These are phyloP conservation scores for Pollachius pollachius DNA, from an alignment of 2,113 vertebrate genomes.

Conservation along the genomic window DNA sequence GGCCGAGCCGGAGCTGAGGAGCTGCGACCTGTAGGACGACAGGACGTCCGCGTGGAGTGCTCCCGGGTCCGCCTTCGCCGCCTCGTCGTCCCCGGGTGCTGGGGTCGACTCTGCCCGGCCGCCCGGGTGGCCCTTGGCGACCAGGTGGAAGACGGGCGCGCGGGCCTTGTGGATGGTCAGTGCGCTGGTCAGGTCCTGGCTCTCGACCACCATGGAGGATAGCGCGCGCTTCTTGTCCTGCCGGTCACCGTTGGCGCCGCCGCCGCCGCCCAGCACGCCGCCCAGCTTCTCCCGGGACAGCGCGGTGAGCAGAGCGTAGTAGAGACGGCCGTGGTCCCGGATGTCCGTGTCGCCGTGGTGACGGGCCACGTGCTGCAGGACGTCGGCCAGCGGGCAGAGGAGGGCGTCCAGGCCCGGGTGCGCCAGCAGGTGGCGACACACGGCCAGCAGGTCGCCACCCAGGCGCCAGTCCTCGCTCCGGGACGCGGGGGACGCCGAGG, in stretches of 20 bases:
- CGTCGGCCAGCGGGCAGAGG: slow-evolving; percentile 68
- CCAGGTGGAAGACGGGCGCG: slow-evolving; percentile 58
- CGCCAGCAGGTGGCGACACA: slow-evolving; percentile 77
- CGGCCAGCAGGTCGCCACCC: slow-evolving; percentile 74
- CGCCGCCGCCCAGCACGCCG: slow-evolving; percentile 58
- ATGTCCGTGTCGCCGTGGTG: slow-evolving; percentile 79
- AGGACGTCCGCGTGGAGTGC: neutral
- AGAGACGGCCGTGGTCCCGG: slow-evolving; percentile 82
- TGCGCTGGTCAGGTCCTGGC: slow-evolving; percentile 70
- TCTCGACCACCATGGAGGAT: slow-evolving; percentile 78
- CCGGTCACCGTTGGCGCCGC: slow-evolving; percentile 46
- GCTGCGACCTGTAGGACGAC: slow-evolving; percentile 63
- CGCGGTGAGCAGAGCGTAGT: slow-evolving; percentile 83
- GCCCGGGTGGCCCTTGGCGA: neutral
- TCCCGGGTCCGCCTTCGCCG: neutral
- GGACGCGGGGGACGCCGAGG: slow-evolving; percentile 57
- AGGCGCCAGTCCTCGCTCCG: slow-evolving; percentile 71
- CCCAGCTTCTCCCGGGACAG: slow-evolving; percentile 79
- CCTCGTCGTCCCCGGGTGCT: accelerated
- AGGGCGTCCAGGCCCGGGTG: slow-evolving; percentile 63
- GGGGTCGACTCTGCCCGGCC: neutral
- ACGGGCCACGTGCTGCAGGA: slow-evolving; percentile 75
- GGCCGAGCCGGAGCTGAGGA: slow-evolving; percentile 52
- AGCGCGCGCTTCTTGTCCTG: slow-evolving; percentile 69
- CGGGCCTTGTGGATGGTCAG: slow-evolving; percentile 73